These are phyloP conservation scores for Deroptyus accipitrinus DNA, from an alignment of 2,113 vertebrate genomes.

Conservation along the genomic window DNA sequence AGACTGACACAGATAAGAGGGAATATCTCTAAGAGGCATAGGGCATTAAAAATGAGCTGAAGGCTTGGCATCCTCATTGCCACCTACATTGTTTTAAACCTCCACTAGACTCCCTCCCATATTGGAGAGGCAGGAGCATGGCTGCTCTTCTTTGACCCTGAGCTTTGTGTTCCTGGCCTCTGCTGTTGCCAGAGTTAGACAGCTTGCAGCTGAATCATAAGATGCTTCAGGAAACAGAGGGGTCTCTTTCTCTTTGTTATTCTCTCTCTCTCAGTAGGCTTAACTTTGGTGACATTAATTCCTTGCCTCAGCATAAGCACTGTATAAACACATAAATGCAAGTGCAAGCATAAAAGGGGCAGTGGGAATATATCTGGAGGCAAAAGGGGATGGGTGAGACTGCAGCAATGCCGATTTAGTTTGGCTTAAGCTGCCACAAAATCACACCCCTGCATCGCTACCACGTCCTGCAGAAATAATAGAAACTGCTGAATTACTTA, in stretches of 20 bases:
- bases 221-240: not conserved
- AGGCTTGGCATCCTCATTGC: not conserved
- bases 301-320: not conserved
- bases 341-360: not conserved
- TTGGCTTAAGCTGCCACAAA: not conserved
- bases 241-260: not conserved
- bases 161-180: not conserved
- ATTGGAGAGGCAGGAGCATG: not conserved
- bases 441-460: not conserved
- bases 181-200: not conserved
- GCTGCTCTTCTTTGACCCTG: not conserved
- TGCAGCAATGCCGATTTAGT: not conserved
- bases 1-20: not conserved
- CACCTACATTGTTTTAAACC: not conserved
- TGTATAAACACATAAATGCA: not conserved
- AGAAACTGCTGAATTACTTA: not conserved
- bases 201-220: not conserved
- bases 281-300: not conserved
- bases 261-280: not conserved
- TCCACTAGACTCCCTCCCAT: not conserved
- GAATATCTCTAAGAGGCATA: not conserved
- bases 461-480: not conserved
- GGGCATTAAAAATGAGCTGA: not conserved
- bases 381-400: not conserved
- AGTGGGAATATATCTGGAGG: not conserved